Evolutionary conservation across 1,140 invertebrate genomes (phyloP).

Genomic region (Samia ricini): DNA sequence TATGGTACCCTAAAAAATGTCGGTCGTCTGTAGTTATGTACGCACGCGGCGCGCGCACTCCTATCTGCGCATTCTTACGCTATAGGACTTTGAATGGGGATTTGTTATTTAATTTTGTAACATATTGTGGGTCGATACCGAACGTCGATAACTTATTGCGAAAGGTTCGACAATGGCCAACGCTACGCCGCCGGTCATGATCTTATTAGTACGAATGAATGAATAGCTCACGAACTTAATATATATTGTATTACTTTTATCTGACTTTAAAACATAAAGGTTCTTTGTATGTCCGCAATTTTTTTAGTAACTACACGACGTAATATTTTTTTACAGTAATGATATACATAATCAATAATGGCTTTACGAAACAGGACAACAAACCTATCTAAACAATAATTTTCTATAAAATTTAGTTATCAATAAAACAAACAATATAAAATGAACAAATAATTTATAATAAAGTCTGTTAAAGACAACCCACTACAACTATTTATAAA

Average conservation of each 20-base stretch:
- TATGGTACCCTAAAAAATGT: background rate
- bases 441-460: too few relatives aligned
- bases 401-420: too few relatives aligned
- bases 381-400: too few relatives aligned
- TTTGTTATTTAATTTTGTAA: background rate
- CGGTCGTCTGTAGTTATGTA: background rate
- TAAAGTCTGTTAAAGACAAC: too few relatives aligned
- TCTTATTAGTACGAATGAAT: background rate
- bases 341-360: too few relatives aligned
- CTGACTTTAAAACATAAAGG: too few relatives aligned
- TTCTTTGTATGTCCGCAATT: too few relatives aligned
- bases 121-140: background rate
- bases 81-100: background rate
- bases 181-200: background rate
- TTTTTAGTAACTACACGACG: too few relatives aligned
- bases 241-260: background rate
- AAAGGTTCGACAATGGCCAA: background rate
- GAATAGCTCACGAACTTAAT: background rate
- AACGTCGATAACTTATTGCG: background rate
- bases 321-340: too few relatives aligned
- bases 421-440: too few relatives aligned
- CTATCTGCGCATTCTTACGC: background rate
- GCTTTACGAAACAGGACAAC: too few relatives aligned
- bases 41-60: background rate
- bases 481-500: too few relatives aligned